A percentile compares a stretch with the other conserved stretches of the same genome.
These are phyloP conservation scores for Antitype chi DNA, from an alignment of 2,888 invertebrate genomes.

Conservation along the genomic window DNA sequence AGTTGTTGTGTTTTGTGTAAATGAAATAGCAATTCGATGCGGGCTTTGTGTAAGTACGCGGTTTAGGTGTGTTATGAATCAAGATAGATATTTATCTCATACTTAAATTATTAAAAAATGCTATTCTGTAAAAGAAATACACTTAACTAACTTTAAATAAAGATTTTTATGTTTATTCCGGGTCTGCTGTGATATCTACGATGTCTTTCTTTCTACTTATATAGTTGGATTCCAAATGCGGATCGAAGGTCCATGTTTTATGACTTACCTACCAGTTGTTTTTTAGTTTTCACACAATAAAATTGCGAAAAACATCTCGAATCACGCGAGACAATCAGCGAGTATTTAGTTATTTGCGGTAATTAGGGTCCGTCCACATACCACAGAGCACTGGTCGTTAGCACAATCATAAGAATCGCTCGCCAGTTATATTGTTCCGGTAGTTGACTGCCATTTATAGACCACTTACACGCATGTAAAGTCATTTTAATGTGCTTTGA, in stretches of 20 bases:
- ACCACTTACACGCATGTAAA: slow-evolving; percentile 63
- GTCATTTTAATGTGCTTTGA: slow-evolving; percentile 55
- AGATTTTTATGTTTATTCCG: background rate
- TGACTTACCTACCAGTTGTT: background rate
- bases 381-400: slow-evolving; percentile 46
- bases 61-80: background rate
- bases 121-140: background rate
- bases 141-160: background rate
- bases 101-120: too few relatives aligned
- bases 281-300: background rate
- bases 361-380: slow-evolving; percentile 52
- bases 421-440: slow-evolving; percentile 63
- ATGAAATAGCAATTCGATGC: slow-evolving; percentile 16
- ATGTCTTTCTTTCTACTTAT: too few relatives aligned
- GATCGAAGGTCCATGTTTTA: slow-evolving; percentile 5
- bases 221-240: too few relatives aligned
- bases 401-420: slow-evolving; percentile 61
- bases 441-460: slow-evolving; percentile 59
- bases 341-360: slow-evolving; percentile 54
- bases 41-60: background rate
- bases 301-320: slow-evolving; percentile 18
- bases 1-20: background rate
- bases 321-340: slow-evolving; percentile 33
- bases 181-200: background rate
- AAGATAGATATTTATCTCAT: background rate